Percentiles rank a stretch among this genome's conserved stretches.
These are phyloP conservation scores for Heliornis fulica DNA, from an alignment of 2,113 vertebrate species.

Conservation along the genomic window DNA sequence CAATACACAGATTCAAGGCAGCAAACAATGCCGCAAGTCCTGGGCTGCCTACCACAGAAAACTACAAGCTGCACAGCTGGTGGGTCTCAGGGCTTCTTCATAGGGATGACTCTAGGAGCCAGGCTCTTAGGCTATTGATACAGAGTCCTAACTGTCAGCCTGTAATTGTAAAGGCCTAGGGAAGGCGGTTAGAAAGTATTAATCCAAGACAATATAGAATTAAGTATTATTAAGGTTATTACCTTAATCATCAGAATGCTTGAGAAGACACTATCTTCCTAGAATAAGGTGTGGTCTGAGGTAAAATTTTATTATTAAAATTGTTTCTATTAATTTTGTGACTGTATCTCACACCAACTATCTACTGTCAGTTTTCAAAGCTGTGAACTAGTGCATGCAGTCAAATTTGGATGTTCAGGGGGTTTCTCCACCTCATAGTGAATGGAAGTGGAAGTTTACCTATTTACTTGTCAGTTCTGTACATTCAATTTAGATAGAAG, in stretches of 20 bases:
- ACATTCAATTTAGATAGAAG: neutral
- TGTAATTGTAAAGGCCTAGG: neutral
- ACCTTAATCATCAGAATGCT: neutral
- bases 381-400: neutral
- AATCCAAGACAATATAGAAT: neutral
- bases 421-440: neutral
- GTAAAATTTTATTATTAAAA: neutral
- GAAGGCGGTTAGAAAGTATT: neutral
- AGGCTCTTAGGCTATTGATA: neutral
- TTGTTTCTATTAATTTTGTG: neutral
- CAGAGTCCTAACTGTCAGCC: neutral
- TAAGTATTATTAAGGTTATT: neutral
- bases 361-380: neutral
- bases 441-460: neutral
- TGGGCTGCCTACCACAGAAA: neutral
- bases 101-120: neutral
- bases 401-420: neutral
- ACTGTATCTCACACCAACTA: neutral
- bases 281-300: neutral
- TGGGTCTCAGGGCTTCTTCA: neutral
- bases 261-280: neutral
- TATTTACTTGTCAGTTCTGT: neutral
- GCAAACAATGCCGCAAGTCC: neutral
- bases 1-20: neutral
- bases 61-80: neutral